Evolutionary conservation across 2,113 vertebrate genomes (phyloP), one percentile per base, ranked within the genome.

Genomic region (Gobiocypris rarus): DNA sequence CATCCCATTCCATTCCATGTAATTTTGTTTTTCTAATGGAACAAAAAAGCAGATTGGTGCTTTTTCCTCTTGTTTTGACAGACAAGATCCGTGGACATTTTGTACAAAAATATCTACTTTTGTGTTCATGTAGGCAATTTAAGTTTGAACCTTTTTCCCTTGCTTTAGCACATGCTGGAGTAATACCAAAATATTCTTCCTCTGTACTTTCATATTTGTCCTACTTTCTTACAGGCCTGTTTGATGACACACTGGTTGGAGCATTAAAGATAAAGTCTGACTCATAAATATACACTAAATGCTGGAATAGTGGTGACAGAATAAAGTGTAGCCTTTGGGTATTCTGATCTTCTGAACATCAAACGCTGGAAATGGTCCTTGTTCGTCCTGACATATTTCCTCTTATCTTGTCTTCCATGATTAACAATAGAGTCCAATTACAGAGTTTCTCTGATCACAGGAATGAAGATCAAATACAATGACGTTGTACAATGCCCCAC

Each of bases 301-400:
- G 69, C 69, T 71, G 69, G 22, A 71, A 43, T 11, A 41, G 52
- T 59, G 22, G 75, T 59, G 54, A 78, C 34, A 78, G 75, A 78
- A 78, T 78, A 61, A 78, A 61, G 56, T 26, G 34, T 61, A 26
- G 75, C 75, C 75, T 26, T 61, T 61, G 75, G 75, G 56, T 34
- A 78, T 61, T 59, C 75, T 61, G 38, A 78, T 78, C n/a, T 10
- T 43, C 75, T 78, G n/a, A 43, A 61, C 75, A 78, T 78, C 75
- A 78, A 61, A 61, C 38, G 8, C 34, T 78, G 75, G 75, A 43
- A 41, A 78, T 14, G 8, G 54, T 24, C 3, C 56, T 59, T 43
- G 75, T 78, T 78, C 75, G 61, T 77, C 13, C 6, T 61, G 75
- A 61, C 75, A 61, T 26, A 61, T 78, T 61, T 61, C 54, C 43